Conservation (phyloP, 2,888 invertebrate species). For the Platycnemis pennipes region DNA sequence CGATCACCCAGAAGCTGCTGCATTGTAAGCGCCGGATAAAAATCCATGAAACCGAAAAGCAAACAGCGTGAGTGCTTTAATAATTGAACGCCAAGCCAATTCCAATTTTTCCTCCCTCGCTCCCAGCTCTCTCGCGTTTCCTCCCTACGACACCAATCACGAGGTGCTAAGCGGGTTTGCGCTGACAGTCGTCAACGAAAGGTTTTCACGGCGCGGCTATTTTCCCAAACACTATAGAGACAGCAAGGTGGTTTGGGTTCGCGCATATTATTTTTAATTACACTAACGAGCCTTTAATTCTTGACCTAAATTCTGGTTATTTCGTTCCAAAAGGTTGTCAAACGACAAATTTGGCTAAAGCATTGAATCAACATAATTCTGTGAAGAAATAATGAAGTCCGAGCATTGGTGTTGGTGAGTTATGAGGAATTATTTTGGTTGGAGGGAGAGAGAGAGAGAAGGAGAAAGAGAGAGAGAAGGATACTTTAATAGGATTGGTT, state of each 20-base stretch:
- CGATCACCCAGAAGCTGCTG: conserved; percentile 15
- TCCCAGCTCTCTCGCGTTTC: not conserved
- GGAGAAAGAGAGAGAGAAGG: too few relatives aligned
- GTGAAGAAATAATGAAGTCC: too few relatives aligned
- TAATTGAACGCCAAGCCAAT: conserved; percentile 41
- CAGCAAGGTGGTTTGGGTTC: not conserved
- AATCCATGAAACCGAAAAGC: conserved; percentile 4
- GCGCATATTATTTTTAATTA: too few relatives aligned
- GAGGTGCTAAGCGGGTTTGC: not conserved
- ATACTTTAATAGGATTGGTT: too few relatives aligned
- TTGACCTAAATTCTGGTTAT: too few relatives aligned
- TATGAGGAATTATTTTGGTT: too few relatives aligned
- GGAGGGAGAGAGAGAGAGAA: too few relatives aligned
- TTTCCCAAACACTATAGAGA: not conserved
- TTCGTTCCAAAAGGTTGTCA: too few relatives aligned
- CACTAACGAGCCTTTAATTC: too few relatives aligned
- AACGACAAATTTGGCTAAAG: too few relatives aligned
- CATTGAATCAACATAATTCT: too few relatives aligned
- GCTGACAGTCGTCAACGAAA: not conserved
- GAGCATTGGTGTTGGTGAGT: too few relatives aligned
- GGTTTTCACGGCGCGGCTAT: not conserved
- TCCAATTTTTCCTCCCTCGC: not conserved
- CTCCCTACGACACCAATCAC: conserved; percentile 25
- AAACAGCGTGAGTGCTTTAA: conserved; percentile 48
- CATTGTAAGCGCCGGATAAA: not conserved